Evolutionary conservation across 2,888 invertebrate species (phyloP).

Genomic region (Synanthedon formicaeformis): DNA sequence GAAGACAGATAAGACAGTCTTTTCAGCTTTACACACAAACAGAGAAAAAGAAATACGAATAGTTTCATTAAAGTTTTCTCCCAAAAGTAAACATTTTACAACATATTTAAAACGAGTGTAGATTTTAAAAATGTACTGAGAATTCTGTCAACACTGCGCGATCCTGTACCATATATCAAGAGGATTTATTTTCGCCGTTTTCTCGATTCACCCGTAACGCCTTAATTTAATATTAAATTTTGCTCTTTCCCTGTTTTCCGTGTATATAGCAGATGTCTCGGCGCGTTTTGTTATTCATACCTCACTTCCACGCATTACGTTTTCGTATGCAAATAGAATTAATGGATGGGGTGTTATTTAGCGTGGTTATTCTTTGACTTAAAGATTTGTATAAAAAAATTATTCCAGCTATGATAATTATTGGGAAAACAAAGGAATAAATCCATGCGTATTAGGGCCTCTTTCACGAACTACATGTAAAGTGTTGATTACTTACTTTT

Average conservation of each 20-base stretch:
- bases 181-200: slow-evolving; percentile 63
- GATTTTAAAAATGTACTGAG: not conserved
- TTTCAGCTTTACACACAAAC: not conserved
- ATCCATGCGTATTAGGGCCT: no score
- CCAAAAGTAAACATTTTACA: not conserved
- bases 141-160: slow-evolving; percentile 46
- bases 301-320: slow-evolving; percentile 40
- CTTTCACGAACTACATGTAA: no score
- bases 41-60: not conserved
- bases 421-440: no score
- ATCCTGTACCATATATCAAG: slow-evolving; percentile 55
- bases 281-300: slow-evolving; percentile 61
- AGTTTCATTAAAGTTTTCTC: not conserved
- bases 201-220: slow-evolving; percentile 64
- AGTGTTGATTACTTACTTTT: no score
- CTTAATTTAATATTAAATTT: slow-evolving; percentile 70
- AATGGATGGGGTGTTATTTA: not conserved
- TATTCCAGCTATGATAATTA: no score
- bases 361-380: not conserved
- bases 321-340: slow-evolving; percentile 9
- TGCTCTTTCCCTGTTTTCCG: slow-evolving; percentile 45
- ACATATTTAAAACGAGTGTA: not conserved
- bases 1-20: no score
- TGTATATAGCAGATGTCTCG: slow-evolving; percentile 48
- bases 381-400: not conserved